Evolutionary conservation across 2,888 invertebrate genomes (phyloP).

Genomic region (Lissonota sp.): DNA sequence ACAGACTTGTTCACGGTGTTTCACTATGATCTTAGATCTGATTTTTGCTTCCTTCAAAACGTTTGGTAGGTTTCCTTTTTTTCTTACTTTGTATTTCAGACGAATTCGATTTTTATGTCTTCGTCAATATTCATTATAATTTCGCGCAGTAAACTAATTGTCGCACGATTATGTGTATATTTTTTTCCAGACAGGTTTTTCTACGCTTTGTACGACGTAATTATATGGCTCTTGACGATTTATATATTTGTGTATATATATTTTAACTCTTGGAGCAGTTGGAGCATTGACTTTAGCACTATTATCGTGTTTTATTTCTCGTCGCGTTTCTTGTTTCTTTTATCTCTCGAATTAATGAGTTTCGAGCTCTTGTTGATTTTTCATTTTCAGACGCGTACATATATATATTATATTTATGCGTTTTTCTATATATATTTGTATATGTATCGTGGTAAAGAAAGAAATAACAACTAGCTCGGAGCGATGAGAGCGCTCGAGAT

Average conservation of each 20-base stretch:
- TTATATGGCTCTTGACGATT: background rate
- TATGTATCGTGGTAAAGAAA: slow-evolving; percentile 17
- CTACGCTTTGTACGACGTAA: background rate
- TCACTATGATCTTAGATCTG: too few relatives aligned
- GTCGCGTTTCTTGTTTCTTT: too few relatives aligned
- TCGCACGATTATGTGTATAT: slow-evolving; percentile 45
- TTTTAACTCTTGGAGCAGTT: too few relatives aligned
- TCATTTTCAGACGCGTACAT: too few relatives aligned
- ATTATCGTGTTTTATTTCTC: too few relatives aligned
- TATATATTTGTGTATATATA: background rate
- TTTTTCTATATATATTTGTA: background rate
- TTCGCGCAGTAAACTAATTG: slow-evolving; percentile 61
- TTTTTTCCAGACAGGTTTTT: slow-evolving; percentile 7
- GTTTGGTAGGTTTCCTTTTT: background rate
- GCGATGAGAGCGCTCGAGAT: slow-evolving; percentile 72
- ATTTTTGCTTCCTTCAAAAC: slow-evolving; percentile 15
- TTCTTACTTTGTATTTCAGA: background rate
- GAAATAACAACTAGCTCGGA: slow-evolving; percentile 56
- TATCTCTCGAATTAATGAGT: too few relatives aligned
- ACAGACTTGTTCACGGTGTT: background rate
- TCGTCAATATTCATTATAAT: background rate
- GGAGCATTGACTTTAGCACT: too few relatives aligned
- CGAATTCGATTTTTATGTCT: background rate
- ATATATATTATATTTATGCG: too few relatives aligned
- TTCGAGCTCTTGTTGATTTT: too few relatives aligned